Base-by-base conservation (phyloP, 2,113 vertebrate species). In the Microtus pennsylvanicus region DNA sequence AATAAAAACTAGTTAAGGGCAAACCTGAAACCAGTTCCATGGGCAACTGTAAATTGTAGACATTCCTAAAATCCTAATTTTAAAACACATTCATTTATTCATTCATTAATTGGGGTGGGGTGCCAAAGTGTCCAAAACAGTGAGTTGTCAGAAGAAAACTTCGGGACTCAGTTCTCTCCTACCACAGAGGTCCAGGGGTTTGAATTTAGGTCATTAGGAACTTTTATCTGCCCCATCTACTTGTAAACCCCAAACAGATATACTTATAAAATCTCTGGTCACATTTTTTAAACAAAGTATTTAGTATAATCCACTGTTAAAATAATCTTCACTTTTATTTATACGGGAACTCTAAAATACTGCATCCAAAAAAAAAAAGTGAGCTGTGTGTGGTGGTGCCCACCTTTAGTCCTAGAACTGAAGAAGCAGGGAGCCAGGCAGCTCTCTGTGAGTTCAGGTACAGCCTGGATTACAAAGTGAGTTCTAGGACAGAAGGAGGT, bases 201-300 rank as follows among this genome's bases (percentile, higher is more conserved):
- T 52, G 65, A 70, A 70, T 35, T 16, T 67, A 69, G 47, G 63
- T 24, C 28, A 50, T 70, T 21, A 14, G 6, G 21, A 70, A 24
- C 5, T 35, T 47, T 69, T 47, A 69, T 13, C 30, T 52, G 61
- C 65, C 85, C 69, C 30, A 87, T 24, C 47, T 67, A 87, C 42
- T 52, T 38, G 19, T 55, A 80, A 55, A 80, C 6, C 12, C 74
- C 74, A 76, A 74, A 38, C n/a, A 8, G 72, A 65, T 63, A 10
- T 89, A 86, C 69, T 67, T 89, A 47, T 94, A 91, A 93, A 78
- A 63, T 61, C 24, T 26, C 58, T 45, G 38, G 67, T 83, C 91
- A 96, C 42, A 94, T 52, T 89, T 89, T 92, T 72, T 47, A 94
- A 94, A 92, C 35, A 96, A 58, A 13, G 65, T 74, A 83, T 70